Base-by-base conservation (phyloP, 2,797 vertebrate species). In the Hybognathus amarus region DNA sequence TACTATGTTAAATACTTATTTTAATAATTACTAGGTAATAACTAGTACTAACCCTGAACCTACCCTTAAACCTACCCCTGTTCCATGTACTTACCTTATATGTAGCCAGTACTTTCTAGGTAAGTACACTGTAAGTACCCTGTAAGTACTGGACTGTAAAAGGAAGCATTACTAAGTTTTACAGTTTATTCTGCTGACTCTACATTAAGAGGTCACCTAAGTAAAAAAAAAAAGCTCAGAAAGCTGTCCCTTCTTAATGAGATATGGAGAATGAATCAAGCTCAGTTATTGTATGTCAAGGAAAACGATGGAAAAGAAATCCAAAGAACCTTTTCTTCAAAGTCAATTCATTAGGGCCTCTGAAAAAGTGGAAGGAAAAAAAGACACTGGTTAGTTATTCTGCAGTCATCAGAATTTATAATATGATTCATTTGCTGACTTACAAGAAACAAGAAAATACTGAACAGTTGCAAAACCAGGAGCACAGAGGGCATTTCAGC, bases 361-460 rank as follows among this genome's bases (percentile, higher is more conserved):
- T 40, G 59, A 61, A 74, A 71, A 75, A 71, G 24, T 18, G 36
- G 63, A 33, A 24, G n/a, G 50, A 18, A 71, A 83, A n/a, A 54
- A 36, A 61, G 17, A 52, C 71, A 38, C 27, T 59, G 30, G 45
- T 82, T 63, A 67, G 36, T 85, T 85, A 82, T 86, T 88, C 84
- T 74, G 64, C 68, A 77, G 80, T 88, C 88, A 89, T 88, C 86
- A 83, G 56, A 88, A 88, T 79, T 82, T 87, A 81, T 84, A 84
- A 88, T 89, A 83, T 85, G 80, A 87, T 87, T 84, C 36, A 87
- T 86, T 71, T 73, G 85, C 88, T 88, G 87, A 89, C 85, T 85
- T 83, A 88, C 64, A 86, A 42, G 81, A 86, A 86, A 87, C 56
- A 75, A 13, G 24, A 78, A 88, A 88, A 83, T 56, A 80, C 77